Evolutionary conservation across 2,113 vertebrate species (phyloP), one percentile per base, ranked within the genome.

Genomic region (Ardeotis arabs): DNA sequence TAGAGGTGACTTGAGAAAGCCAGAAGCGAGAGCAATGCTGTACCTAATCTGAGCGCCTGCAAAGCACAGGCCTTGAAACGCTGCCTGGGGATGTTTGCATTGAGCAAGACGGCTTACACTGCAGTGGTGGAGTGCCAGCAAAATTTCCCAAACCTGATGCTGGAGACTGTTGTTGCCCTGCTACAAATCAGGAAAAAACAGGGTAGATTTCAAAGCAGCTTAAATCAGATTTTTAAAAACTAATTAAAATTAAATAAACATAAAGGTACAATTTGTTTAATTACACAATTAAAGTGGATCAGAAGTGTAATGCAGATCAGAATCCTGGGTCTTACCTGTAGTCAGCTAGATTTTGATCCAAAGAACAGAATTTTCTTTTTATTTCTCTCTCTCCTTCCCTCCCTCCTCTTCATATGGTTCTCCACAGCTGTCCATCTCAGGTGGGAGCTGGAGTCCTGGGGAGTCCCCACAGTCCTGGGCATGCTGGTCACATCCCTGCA

Each of bases 91-190:
- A 5, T 18, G 50, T 44, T 35, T 84, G n/a, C 44, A 18, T 23
- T 0, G 5, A 82, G n/a, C 52, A 72, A 47, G 14, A 12, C 23
- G 6, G 35, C 19, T 84, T 58, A 41, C 14, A 14, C 18, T 72
- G 70, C 25, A 37, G 17, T 4, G 56, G 8, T 68, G 44, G 33
- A 76, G 44, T 74, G 53, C 17, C 15, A 58, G 45, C 6, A 39
- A 11, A 67, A 5, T 56, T 68, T 83, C 49, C 0, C 2, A 53
- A 87, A 73, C 7, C 14, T 0, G 0, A 8, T 52, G 18, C 37
- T 90, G 64, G 37, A 82, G 22, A 11, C 11, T 28, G 44, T 41
- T 60, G 5, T 63, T 62, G 18, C 0, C 0, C 25, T 68, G 25
- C n/a, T 47, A n/a, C 35, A 69, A 85, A 24, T 56, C 18, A 56